Evolutionary conservation across 2,113 vertebrate species (phyloP), one percentile per base, ranked within the genome.

Genomic region (Corythoichthys intestinalis): DNA sequence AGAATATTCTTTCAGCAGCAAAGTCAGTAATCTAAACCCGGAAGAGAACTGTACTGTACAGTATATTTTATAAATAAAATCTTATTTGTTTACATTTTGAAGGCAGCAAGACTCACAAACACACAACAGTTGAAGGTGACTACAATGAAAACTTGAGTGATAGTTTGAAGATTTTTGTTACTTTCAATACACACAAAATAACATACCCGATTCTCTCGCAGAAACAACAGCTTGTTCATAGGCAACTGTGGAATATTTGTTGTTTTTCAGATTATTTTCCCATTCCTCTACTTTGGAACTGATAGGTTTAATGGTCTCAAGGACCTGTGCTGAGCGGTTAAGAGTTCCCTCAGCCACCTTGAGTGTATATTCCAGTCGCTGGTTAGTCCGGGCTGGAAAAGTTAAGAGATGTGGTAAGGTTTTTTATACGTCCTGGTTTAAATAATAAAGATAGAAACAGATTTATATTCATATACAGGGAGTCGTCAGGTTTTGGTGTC

Each of bases 121-220:
- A 50, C 34, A 20, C 20, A 49, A 48, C 9, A 44, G 4, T 5
- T 6, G 39, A 7, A 2, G 13, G 9, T n/a, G 17, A n/a, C n/a
- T 37, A 12, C 11, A 60, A 12, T 34, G 58, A 34, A 60, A 11
- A 60, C 11, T 10, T 6, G 7, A 34, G 57, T 9, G 20, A 11
- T 7, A 60, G 35, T 37, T 15, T 62, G 4, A 38, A 20, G n/a
- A 17, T 62, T n/a, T 39, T 62, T 44, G 14, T 44, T 44, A 7
- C n/a, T 44, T 46, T 28, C 11, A 63, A 28, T 10, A 0, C 37
- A 13, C 34, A 20, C 14, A 11, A 17, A 41, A 49, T 62, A 2
- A 11, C 1, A 7, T 93, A 98, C 97, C 96, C 92, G 96, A 92
- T 74, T 94, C 93, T 5, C 88, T 92, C 9, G 96, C 95, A 37